Conservation (phyloP, 2,113 vertebrate species). For the Lasiurus borealis region DNA sequence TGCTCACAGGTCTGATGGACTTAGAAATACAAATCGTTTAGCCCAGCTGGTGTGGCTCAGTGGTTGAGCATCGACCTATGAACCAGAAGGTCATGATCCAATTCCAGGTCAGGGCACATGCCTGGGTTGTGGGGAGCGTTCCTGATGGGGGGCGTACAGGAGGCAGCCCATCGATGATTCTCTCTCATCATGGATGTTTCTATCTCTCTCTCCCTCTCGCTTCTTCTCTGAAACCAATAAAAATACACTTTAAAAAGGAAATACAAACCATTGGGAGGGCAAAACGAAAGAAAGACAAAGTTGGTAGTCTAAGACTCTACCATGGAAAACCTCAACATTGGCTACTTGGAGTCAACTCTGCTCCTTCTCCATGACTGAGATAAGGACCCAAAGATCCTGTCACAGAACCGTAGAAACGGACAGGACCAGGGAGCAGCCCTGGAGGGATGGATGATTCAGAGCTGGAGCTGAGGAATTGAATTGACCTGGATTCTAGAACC, state of each 20-base stretch:
- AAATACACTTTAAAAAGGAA: background rate
- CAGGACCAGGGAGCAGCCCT: too few species aligned
- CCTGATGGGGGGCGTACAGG: too few species aligned
- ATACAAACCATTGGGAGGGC: background rate
- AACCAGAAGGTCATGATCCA: too few species aligned
- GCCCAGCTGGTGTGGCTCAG: too few species aligned
- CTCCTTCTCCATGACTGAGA: background rate
- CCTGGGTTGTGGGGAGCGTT: too few species aligned
- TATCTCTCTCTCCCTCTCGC: too few species aligned
- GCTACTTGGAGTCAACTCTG: background rate
- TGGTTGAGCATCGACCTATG: too few species aligned
- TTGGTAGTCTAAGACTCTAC: background rate
- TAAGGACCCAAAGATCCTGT: background rate
- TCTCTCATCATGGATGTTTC: too few species aligned
- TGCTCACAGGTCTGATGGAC: background rate
- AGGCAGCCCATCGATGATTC: too few species aligned
- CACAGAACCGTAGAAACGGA: background rate
- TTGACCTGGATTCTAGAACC: background rate
- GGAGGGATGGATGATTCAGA: background rate
- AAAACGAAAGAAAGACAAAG: slow-evolving; percentile 24
- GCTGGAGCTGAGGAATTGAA: background rate
- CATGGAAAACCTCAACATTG: background rate
- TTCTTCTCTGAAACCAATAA: too few species aligned
- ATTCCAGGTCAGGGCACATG: too few species aligned
- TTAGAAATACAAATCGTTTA: background rate